phyloP scores from a whole-genome alignment of 2,113 vertebrate genomes.

The Tangachromis dhanisi region DNA sequence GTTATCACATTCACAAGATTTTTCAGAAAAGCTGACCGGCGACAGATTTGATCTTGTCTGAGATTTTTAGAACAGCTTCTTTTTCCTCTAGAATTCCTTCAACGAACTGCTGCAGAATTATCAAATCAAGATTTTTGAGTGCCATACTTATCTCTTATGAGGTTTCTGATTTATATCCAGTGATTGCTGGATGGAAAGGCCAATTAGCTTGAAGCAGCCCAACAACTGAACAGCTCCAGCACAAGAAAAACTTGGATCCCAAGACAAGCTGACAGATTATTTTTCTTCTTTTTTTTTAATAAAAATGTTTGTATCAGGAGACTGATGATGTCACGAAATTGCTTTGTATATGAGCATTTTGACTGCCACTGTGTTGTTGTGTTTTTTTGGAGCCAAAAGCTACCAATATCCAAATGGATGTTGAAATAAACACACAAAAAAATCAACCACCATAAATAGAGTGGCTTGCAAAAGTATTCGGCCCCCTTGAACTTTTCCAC shows the following conservation, averaged over 20 bases:
- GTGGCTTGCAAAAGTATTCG: rapidly evolving
- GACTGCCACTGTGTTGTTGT: background rate
- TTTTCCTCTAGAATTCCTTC: background rate
- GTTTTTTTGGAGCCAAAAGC: background rate
- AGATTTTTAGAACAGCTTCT: background rate
- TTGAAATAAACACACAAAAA: background rate
- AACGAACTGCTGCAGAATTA: rapidly evolving
- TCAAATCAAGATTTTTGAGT: background rate
- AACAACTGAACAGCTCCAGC: background rate
- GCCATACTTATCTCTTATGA: rapidly evolving
- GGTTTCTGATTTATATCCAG: background rate
- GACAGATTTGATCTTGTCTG: background rate
- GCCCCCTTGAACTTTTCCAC: background rate
- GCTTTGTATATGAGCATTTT: background rate
- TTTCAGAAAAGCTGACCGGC: background rate
- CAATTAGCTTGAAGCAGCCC: background rate
- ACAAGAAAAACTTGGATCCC: background rate
- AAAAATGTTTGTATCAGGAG: background rate
- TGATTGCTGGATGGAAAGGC: background rate
- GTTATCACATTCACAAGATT: background rate
- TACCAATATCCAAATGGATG: background rate
- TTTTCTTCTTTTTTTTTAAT: background rate
- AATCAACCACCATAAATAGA: background rate
- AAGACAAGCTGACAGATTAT: background rate
- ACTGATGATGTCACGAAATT: background rate